Base-by-base conservation (phyloP, 2,888 invertebrate genomes). In the Thymelicus lineola region DNA sequence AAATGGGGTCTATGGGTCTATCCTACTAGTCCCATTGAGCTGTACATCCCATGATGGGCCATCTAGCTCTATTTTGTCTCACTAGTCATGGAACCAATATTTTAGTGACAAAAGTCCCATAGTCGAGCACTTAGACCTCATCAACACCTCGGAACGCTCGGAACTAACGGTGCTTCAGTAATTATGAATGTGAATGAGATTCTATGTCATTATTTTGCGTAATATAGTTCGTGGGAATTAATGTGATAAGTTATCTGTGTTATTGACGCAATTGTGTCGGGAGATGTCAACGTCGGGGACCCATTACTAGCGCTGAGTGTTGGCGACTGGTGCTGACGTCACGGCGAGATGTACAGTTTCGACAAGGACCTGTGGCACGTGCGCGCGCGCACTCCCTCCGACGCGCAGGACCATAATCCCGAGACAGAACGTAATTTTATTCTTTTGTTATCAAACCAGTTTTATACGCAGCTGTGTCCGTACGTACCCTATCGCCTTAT, bases 301-400 rank as follows among this genome's bases (percentile, higher is more conserved):
- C 38, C 38, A 7, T 1, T 7, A 0, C 46, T n/a, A 48, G 46
- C 3, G 15, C 7, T 48, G 46, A 15, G 15, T 48, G 15, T n/a
- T 48, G 46, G 46, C 15, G n/a, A n/a, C 46, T 3, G 46, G 9
- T n/a, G 46, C 46, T 48, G 46, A 48, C 46, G 46, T 48, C 46
- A 48, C 46, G 9, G 1, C 6, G 46, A 6, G n/a, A 93, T 93
- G 93, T 93, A 88, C 73, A 93, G 93, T 78, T 93, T 93, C 75
- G 93, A 93, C 77, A 91, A 89, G 76, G 93, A 93, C 75, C 76
- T 93, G 74, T 93, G 93, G 93, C 93, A 93, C 75, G 93, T 93
- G 74, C 82, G 89, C 66, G 80, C 83, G 45, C 84, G 89, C 17
- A 86, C 87, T 48, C 86, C 77, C 50, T 76, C 82, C 10, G 79